These are phyloP conservation scores for Belgica antarctica DNA, from an alignment of 2,888 invertebrate genomes.

Conservation along the genomic window DNA sequence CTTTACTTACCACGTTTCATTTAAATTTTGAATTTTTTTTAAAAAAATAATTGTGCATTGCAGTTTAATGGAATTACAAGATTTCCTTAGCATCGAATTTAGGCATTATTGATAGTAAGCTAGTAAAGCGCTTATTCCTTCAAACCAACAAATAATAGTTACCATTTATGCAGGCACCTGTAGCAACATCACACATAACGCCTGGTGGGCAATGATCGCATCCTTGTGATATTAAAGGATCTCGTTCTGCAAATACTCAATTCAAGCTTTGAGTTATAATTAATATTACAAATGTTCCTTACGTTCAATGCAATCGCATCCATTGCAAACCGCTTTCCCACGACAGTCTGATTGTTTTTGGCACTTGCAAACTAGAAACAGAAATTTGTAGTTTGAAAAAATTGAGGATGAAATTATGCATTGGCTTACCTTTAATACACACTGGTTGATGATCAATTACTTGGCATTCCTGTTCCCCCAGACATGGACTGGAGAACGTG, in stretches of 20 bases:
- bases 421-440: constrained; percentile 69
- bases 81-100: too few species aligned
- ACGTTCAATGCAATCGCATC: constrained; percentile 68
- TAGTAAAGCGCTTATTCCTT: too few species aligned
- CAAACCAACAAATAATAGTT: constrained; percentile 54
- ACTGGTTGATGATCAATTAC: constrained; percentile 80
- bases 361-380: constrained; percentile 66
- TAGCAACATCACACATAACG: constrained; percentile 72
- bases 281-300: too few species aligned
- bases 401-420: constrained; percentile 40
- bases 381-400: too few species aligned
- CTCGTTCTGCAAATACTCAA: constrained; percentile 49
- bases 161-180: constrained; percentile 83
- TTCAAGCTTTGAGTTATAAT: constrained; percentile 33
- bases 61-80: too few species aligned
- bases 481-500: constrained; percentile 70
- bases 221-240: constrained; percentile 53
- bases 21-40: too few species aligned
- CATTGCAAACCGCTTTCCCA: constrained; percentile 64
- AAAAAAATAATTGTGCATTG: too few species aligned
- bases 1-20: too few species aligned
- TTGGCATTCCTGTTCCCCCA: constrained; percentile 72
- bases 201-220: constrained; percentile 79
- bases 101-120: too few species aligned
- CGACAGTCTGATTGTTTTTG: constrained; percentile 68